phyloP scores from a whole-genome alignment of 2,888 invertebrate genomes.

The Priapulus caudatus region DNA sequence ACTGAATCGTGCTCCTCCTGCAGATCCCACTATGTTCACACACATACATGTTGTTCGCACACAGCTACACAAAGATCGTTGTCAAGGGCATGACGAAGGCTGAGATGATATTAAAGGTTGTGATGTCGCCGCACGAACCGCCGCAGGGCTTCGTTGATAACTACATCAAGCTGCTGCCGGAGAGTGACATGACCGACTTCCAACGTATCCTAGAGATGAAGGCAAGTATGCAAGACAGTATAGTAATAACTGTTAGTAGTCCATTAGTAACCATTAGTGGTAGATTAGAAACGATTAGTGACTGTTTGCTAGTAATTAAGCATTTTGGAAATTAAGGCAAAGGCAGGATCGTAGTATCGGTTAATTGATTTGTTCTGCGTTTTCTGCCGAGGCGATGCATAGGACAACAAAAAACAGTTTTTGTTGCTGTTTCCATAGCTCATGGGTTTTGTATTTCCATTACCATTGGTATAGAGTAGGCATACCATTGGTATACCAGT shows the following conservation, averaged over 20 bases:
- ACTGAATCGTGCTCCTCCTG: too few species aligned
- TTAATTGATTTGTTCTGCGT: neutral
- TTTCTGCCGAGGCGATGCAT: neutral
- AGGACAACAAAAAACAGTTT: too few species aligned
- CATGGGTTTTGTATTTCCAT: too few species aligned
- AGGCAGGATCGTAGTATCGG: constrained; percentile 4
- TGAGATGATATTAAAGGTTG: constrained; percentile 96
- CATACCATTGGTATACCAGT: too few species aligned
- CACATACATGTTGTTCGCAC: too few species aligned
- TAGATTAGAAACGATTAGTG: neutral
- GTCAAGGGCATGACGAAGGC: constrained; percentile 88
- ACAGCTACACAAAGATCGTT: constrained; percentile 53
- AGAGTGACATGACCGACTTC: constrained; percentile 75
- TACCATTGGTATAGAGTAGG: too few species aligned
- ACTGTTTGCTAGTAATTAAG: neutral
- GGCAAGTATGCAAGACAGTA: too few species aligned
- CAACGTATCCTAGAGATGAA: constrained; percentile 93
- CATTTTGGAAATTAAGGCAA: neutral
- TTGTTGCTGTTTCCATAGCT: too few species aligned
- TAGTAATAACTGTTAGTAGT: too few species aligned
- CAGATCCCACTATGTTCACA: too few species aligned
- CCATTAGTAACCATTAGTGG: too few species aligned
- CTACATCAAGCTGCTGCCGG: constrained; percentile 75
- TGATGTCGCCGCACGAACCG: constrained; percentile 80
- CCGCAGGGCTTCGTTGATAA: constrained; percentile 70